Evolutionary conservation across 2,888 invertebrate genomes (phyloP), one percentile per base, ranked within the genome.

Genomic region (Eupithecia dodoneata): DNA sequence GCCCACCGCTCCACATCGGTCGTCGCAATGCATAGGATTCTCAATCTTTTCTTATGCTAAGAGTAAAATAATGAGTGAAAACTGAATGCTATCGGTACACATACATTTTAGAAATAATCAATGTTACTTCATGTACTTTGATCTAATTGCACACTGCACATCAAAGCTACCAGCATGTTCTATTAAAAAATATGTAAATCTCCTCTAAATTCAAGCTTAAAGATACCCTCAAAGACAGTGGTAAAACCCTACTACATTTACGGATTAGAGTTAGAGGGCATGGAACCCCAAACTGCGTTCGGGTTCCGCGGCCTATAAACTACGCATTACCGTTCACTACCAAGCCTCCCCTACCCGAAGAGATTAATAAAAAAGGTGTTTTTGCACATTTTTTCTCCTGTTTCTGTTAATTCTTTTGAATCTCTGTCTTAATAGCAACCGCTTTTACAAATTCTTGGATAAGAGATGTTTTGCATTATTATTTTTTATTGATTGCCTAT

Each of bases 301-400:
- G 87, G 87, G 90, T 87, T 89, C 89, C 88, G 86, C 85, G 89
- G 89, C 89, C 86, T 85, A 92, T 93, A 93, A 93, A 93, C 87
- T 86, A 90, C 86, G 86, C 91, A 92, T 92, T 93, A 92, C 89
- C 88, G 87, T 72, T 81, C 75, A 71, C 69, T 80, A 76, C 78
- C 78, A 81, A 83, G 85, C 18, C 87, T 86, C 84, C 78, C 72
- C 71, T 52, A 67, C 71, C 81, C 77, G 74, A 84, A 81, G 84
- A 86, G 86, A 82, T 77, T 75, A 73, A 76, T 81, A 79, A 78
- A 75, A 80, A 78, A 76, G 65, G 74, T 78, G 76, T 75, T 52
- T 73, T 78, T 66, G 73, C 59, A 73, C 52, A 74, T 80, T 76
- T 72, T 80, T 71, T 75, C 73, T 77, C 79, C 76, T 75, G 69